Evolutionary conservation across 2,888 invertebrate genomes (phyloP), one percentile per base, ranked within the genome.

Genomic region (Drosophila niveifrons): DNA sequence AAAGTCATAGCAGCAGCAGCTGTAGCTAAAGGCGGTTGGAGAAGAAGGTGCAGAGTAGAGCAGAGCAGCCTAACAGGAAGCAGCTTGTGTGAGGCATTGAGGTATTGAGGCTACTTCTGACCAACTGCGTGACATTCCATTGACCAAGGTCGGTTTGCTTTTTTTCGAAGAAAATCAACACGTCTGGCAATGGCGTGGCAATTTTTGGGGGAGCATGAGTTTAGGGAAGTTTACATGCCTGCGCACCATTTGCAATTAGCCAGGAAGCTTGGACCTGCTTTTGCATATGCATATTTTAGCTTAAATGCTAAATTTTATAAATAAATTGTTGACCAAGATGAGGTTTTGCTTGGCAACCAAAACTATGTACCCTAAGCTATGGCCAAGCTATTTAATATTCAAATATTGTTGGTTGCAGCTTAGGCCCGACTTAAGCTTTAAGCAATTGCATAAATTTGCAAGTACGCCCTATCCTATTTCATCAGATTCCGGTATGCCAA

Each of bases 61-160:
- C 6, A 23, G 23, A 6, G 23, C 17, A 57, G 34, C 56, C 53
- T 29, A 52, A 62, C 59, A 52, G 58, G 70, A 66, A 69, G 67
- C 71, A 72, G 71, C 53, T 66, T 66, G 62, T 46, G 76, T 23
- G 65, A 50, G 36, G 48, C 48, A 29, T 10, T 41, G 41, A 15
- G 15, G 41, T 11, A 53, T 44, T 47, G 47, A 28, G 44, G 36
- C 66, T 44, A 18, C 52, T 48, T 29, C 61, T 67, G 55, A 52
- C 68, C 80, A 48, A 57, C 75, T 78, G 87, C 82, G 78, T 83
- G 84, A 82, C 82, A 80, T 80, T 84, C 43, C 68, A 56, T 59
- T 78, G 62, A 48, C 55, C 78, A 72, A 72, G 68, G 78, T 66
- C 64, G 65, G 59, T 63, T 2, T 4, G 36, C 36, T 44, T 47